These are phyloP conservation scores for Pygoscelis adeliae DNA, from an alignment of 2,113 vertebrate species.

Conservation along the genomic window DNA sequence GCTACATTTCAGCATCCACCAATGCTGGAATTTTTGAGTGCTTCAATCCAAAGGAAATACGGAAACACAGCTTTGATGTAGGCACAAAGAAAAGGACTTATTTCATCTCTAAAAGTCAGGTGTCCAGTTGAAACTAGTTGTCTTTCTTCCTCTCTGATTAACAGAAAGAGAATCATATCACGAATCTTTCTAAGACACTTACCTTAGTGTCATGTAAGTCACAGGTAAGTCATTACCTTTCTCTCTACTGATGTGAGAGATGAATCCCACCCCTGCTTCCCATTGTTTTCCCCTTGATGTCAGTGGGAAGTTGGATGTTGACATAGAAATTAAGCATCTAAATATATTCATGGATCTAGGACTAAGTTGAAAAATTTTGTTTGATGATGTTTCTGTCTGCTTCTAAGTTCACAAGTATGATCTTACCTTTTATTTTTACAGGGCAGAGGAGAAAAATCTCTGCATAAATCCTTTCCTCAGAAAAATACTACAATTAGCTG, in stretches of 20 bases:
- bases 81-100: not conserved
- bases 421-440: not conserved
- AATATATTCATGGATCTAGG: not conserved
- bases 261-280: not conserved
- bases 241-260: not conserved
- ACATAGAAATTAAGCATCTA: not conserved
- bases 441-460: not conserved
- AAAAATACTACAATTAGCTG: conserved; percentile 1
- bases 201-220: not conserved
- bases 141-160: not conserved
- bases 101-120: not conserved
- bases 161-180: not conserved
- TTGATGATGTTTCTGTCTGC: not conserved
- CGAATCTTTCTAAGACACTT: not conserved
- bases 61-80: not conserved
- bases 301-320: not conserved
- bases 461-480: not conserved
- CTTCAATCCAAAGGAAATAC: not conserved
- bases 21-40: not conserved
- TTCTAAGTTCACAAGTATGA: not conserved
- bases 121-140: not conserved
- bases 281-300: not conserved
- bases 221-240: not conserved
- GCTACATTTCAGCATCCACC: not conserved
- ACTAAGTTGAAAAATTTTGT: not conserved